Base-by-base conservation (phyloP, 2,888 invertebrate genomes). In the Chloromyia formosa region DNA sequence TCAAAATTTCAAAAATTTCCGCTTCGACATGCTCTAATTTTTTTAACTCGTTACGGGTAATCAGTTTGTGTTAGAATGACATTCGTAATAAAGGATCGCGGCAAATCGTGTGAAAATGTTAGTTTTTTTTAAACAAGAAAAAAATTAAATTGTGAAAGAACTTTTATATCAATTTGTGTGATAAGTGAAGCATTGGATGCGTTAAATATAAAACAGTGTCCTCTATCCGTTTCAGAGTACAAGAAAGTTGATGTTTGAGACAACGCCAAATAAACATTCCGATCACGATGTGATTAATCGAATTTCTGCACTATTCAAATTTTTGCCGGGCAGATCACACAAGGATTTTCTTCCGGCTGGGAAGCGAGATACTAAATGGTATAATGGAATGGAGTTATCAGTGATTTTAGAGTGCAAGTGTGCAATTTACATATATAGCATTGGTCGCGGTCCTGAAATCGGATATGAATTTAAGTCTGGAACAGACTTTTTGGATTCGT, bases 291-390 rank as follows among this genome's bases (percentile, higher is more conserved):
- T 66, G 49, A 16, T 66, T 10, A 49, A 45, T 22, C 45, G 66
- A 18, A 66, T 66, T 12, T 16, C 49, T 12, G 20, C 66, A 14
- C 22, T 66, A 49, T 66, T 66, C 12, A 45, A 35, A 22, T n/a
- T n/a, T 66, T 49, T 66, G 49, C 66, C 66, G 22, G 66, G 66
- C 20, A 66, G 66, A 22, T n/a, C 66, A 9, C 20, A 9, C 14
- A 66, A 20, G 20, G 45, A 66, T 1, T 35, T 35, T 2, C 12
- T 49, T 1, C 10, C 49, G 42, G 10, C 2, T 45, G 10, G 42
- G 20, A 35, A 66, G 0, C 42, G n/a, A 49, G 22, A 66, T 45
- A 49, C 16, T 22, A 66, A 66, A 49, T 49, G 66, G 66, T 66
- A 66, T 49, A n/a, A n/a, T n/a, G n/a, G n/a, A n/a, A n/a, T n/a